Base-by-base conservation (phyloP, 2,113 vertebrate genomes). In the Sorex araneus region DNA sequence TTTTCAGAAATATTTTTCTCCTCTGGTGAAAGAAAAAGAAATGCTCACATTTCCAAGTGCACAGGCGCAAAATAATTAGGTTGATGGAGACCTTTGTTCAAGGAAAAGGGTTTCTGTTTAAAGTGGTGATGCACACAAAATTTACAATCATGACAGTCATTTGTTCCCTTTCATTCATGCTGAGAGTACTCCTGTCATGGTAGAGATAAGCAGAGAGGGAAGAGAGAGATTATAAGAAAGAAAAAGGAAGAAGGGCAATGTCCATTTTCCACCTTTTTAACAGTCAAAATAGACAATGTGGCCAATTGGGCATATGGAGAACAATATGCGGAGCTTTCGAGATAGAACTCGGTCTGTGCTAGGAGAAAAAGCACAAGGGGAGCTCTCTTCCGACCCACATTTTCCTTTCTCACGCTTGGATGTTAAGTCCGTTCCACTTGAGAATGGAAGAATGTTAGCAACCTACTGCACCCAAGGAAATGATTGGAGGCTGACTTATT, bases 11-110 rank as follows among this genome's bases (percentile, higher is more conserved):
- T 78, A 12, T 89, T 28, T 43, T 43, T 64, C 21, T 45, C 32
- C 21, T 45, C 12, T 30, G 28, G 50, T 94, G 73, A 73, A 63
- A 89, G 25, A 60, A 36, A 84, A 93, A n/a, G 9, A 91, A 90
- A 57, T 27, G 57, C 1, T 8, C 15, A 50, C 0, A 25, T 30
- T 13, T 47, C 74, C 4, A 75, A 60, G 0, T 34, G 18, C 21
- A 19, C 32, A 36, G 30, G 27, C 43, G 67, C 30, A 70, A 74
- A 36, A 25, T 34, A 13, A 57, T n/a, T 57, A 10, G 12, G 1
- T 12, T 40, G 66, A 57, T n/a, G 1, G 4, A 69, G 10, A 66
- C 11, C 9, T 87, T 84, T 75, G 69, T 36, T 83, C 47, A 32
- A 13, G 90, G 47, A 27, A 30, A 2, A 27, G 57, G 34, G 45